These are phyloP conservation scores for Bungarus multicinctus DNA, from an alignment of 2,113 vertebrate genomes.

Conservation along the genomic window DNA sequence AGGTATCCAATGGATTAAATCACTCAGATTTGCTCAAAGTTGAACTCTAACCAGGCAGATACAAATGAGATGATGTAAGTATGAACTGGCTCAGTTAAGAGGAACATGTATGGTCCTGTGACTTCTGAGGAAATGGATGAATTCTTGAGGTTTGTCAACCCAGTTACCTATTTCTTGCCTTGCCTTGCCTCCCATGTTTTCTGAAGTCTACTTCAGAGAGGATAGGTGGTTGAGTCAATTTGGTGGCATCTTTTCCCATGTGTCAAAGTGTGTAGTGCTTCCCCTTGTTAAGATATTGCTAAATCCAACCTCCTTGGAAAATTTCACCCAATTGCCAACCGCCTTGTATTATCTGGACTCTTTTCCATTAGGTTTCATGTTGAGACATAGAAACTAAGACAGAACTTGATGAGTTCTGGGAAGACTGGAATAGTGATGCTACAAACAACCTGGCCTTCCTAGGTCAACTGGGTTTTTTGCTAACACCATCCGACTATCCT, in stretches of 20 bases:
- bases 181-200: not conserved
- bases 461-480: not conserved
- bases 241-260: not conserved
- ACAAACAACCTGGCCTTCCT: not conserved
- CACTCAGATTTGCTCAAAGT: not conserved
- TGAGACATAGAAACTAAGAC: not conserved
- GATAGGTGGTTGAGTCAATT: not conserved
- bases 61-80: not conserved
- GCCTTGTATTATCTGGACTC: not conserved
- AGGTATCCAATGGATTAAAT: not conserved
- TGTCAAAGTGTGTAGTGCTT: not conserved
- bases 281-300: not conserved
- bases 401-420: not conserved
- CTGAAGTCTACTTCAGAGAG: not conserved
- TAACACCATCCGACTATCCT: not conserved
- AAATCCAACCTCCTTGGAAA: not conserved
- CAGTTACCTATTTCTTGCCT: not conserved
- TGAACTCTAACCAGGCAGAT: not conserved
- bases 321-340: not conserved
- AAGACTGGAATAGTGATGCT: not conserved
- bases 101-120: not conserved
- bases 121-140: not conserved
- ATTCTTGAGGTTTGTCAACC: not conserved
- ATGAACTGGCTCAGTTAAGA: not conserved
- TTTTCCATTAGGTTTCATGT: not conserved